Conservation (phyloP, 2,797 vertebrate species). For the Coranthus polyacanthus region DNA sequence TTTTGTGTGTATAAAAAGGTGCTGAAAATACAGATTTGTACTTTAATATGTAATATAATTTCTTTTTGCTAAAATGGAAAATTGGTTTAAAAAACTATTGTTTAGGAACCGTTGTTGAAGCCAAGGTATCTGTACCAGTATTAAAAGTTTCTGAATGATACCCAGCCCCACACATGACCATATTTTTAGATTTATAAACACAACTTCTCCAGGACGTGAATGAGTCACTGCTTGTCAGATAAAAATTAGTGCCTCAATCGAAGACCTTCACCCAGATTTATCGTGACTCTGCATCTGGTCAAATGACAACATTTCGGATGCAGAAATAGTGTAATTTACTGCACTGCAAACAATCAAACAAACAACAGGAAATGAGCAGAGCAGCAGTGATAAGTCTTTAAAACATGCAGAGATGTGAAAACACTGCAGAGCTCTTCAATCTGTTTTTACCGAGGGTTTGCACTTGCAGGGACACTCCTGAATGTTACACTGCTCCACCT, state of each 20-base stretch:
- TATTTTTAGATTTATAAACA: background rate
- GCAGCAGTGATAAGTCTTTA: background rate
- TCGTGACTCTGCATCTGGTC: background rate
- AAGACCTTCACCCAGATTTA: background rate
- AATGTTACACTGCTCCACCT: constrained; percentile 90
- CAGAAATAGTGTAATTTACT: constrained; percentile 6
- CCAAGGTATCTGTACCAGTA: too few relatives aligned
- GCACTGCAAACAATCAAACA: constrained; percentile 39
- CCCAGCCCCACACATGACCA: too few relatives aligned
- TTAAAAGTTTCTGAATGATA: too few relatives aligned
- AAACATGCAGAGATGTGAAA: constrained; percentile 63
- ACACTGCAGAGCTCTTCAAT: constrained; percentile 43
- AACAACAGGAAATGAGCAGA: background rate
- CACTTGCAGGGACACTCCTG: constrained; percentile 88
- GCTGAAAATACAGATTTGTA: too few relatives aligned
- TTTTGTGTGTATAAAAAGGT: too few relatives aligned
- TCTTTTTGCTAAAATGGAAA: too few relatives aligned
- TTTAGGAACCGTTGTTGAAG: too few relatives aligned
- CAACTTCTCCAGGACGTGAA: background rate
- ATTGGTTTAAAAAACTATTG: too few relatives aligned
- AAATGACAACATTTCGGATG: background rate
- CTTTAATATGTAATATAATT: too few relatives aligned
- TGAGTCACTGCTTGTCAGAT: background rate
- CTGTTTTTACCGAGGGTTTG: constrained; percentile 86
- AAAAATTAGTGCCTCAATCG: background rate